phyloP scores from a whole-genome alignment of 1,140 invertebrate genomes.

The Penaeus japonicus region DNA sequence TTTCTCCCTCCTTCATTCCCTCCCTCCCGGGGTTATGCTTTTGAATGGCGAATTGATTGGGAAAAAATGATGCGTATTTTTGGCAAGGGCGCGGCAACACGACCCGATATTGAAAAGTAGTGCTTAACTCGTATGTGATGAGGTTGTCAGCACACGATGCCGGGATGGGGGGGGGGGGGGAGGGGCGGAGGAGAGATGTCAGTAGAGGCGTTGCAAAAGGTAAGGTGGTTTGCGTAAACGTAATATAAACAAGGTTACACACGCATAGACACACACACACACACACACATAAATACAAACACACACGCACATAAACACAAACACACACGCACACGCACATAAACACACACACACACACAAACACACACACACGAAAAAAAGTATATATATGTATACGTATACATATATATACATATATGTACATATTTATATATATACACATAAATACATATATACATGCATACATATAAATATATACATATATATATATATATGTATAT shows the following conservation, averaged over 20 bases:
- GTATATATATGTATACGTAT: neutral
- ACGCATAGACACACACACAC: neutral
- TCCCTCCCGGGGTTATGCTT: no score
- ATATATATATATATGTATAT: neutral
- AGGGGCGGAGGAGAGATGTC: neutral
- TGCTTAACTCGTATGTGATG: slow-evolving; percentile 37
- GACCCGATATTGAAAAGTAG: slow-evolving; percentile 44
- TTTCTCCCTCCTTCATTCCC: no score
- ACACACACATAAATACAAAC: neutral
- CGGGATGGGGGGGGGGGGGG: neutral
- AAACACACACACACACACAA: neutral
- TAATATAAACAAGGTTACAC: no score
- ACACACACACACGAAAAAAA: neutral
- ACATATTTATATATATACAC: slow-evolving; percentile 9
- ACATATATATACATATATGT: neutral
- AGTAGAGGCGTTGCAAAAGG: no score
- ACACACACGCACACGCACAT: neutral
- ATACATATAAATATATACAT: neutral
- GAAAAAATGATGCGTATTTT: slow-evolving; percentile 29
- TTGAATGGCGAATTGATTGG: slow-evolving; percentile 32
- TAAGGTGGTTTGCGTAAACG: no score
- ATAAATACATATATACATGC: neutral
- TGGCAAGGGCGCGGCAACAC: slow-evolving; percentile 22
- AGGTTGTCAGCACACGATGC: neutral
- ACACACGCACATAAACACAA: neutral